phyloP scores from a whole-genome alignment of 2,797 vertebrate species.

The Smutsia temminckii region DNA sequence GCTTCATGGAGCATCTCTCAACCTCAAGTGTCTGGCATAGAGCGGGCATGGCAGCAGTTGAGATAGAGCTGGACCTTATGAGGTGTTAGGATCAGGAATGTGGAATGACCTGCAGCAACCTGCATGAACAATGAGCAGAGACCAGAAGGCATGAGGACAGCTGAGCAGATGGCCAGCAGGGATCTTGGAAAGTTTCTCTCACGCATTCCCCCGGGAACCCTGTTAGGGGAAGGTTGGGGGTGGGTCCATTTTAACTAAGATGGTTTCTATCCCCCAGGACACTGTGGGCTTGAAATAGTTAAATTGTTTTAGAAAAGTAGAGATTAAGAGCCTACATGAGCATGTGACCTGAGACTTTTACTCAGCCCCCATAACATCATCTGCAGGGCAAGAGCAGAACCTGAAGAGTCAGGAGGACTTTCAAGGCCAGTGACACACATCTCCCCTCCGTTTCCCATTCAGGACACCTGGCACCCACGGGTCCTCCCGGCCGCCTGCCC shows the following conservation, averaged over 20 bases:
- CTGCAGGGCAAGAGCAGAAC: not conserved
- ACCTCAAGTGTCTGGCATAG: not conserved
- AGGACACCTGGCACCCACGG: not conserved
- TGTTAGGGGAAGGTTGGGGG: not conserved
- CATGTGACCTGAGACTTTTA: not conserved
- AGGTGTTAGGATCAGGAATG: not conserved
- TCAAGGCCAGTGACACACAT: not conserved
- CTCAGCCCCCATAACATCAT: not conserved
- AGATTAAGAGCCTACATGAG: not conserved
- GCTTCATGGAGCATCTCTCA: not conserved
- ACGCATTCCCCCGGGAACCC: not conserved
- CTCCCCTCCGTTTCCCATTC: not conserved
- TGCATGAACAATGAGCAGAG: not conserved
- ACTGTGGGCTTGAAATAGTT: not conserved
- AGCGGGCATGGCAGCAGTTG: not conserved
- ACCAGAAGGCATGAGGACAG: not conserved
- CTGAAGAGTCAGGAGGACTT: not conserved
- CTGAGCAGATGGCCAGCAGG: not conserved
- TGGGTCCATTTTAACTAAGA: not conserved
- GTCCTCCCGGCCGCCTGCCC: not conserved
- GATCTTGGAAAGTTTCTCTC: not conserved
- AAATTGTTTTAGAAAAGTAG: slow-evolving; percentile 9
- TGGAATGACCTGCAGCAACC: not conserved
- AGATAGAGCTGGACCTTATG: not conserved
- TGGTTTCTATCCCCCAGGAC: not conserved